Percentiles rank a stretch among this genome's conserved stretches.
Evolutionary conservation across 2,888 invertebrate species (phyloP).

Genomic region (Therioaphis trifolii): DNA sequence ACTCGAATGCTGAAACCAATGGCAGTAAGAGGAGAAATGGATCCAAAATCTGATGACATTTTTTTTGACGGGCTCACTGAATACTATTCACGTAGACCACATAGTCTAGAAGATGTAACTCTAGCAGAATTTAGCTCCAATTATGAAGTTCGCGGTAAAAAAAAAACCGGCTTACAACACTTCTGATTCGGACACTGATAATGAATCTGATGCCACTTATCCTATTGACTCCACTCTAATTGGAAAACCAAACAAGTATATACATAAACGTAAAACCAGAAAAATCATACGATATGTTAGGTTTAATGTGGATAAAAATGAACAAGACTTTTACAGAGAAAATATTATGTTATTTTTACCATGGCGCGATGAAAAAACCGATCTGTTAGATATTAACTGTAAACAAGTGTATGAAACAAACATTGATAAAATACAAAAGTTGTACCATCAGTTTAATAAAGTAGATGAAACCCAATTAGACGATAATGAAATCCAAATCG

Average conservation of each 20-base stretch:
- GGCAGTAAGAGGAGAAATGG: slow-evolving; percentile 13
- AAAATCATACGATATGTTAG: too few relatives aligned
- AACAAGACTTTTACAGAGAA: slow-evolving; percentile 21
- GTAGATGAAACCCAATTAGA: not conserved
- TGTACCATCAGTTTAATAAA: slow-evolving; percentile 24
- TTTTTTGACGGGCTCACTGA: slow-evolving; percentile 65
- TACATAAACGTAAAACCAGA: too few relatives aligned
- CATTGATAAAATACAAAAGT: not conserved
- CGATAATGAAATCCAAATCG: not conserved
- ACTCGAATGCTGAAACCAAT: too few relatives aligned
- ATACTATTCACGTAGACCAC: slow-evolving; percentile 66
- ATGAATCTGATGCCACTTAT: not conserved
- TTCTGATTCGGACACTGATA: not conserved
- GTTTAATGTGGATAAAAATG: too few relatives aligned
- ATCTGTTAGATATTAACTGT: slow-evolving; percentile 36
- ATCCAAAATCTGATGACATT: too few relatives aligned
- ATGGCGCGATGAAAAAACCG: too few relatives aligned
- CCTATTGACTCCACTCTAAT: too few relatives aligned
- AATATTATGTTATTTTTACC: too few relatives aligned
- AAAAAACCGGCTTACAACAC: not conserved
- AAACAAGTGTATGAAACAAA: not conserved
- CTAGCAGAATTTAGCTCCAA: slow-evolving; percentile 67
- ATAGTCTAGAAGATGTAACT: slow-evolving; percentile 66
- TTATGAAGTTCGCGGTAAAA: slow-evolving; percentile 48
- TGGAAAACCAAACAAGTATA: too few relatives aligned